phyloP scores from a whole-genome alignment of 1,140 invertebrate genomes.

The Trichonephila clavata region DNA sequence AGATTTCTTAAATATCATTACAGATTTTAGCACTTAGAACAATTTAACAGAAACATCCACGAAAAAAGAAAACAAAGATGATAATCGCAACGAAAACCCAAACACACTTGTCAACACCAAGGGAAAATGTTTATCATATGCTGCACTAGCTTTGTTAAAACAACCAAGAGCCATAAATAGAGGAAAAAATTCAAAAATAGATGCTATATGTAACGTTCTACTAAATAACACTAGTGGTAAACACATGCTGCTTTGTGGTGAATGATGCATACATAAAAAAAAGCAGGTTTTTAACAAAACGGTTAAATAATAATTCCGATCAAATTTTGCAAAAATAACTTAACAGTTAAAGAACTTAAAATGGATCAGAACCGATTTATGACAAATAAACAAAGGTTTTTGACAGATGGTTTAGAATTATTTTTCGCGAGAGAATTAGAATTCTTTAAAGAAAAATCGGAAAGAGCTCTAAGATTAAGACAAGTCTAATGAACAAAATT shows the following conservation, averaged over 20 bases:
- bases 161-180: constrained; percentile 1
- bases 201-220: neutral
- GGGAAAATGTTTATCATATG: neutral
- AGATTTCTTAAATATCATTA: too few species aligned
- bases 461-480: neutral
- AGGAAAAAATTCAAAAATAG: neutral
- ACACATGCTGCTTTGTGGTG: neutral
- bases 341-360: too few species aligned
- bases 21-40: too few species aligned
- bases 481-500: neutral
- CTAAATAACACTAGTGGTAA: neutral
- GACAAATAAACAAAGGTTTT: too few species aligned
- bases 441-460: too few species aligned
- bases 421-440: too few species aligned
- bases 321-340: too few species aligned
- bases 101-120: constrained; percentile 10
- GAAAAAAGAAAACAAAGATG: neutral
- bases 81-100: neutral
- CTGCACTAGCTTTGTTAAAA: neutral
- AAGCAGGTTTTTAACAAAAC: too few species aligned
- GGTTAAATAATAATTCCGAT: too few species aligned
- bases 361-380: too few species aligned
- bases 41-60: neutral
- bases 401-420: too few species aligned
- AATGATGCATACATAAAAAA: neutral